Evolutionary conservation across 2,888 invertebrate species (phyloP).

Genomic region (Lithosia quadra): DNA sequence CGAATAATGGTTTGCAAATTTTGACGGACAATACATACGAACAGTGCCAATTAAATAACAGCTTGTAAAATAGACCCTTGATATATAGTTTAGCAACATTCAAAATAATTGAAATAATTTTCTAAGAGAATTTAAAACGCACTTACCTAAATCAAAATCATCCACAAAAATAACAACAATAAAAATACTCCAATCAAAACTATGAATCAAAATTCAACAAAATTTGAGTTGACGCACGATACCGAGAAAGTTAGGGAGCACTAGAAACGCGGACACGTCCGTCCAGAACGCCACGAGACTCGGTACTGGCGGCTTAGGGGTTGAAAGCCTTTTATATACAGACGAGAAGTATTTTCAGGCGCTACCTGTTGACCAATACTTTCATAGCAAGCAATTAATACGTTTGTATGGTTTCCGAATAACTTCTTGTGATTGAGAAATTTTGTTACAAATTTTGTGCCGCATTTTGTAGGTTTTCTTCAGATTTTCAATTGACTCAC

Average conservation of each 20-base stretch:
- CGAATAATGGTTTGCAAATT: too few species aligned
- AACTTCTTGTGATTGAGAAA: background rate
- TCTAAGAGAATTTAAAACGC: background rate
- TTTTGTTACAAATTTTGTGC: background rate
- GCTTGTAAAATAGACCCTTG: background rate
- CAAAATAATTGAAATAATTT: background rate
- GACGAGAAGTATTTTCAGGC: conserved; percentile 38
- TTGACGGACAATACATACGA: too few species aligned
- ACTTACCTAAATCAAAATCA: conserved; percentile 27
- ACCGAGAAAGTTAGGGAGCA: conserved; percentile 32
- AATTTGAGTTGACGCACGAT: conserved; percentile 26
- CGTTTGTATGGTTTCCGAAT: conserved; percentile 24
- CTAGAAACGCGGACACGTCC: conserved; percentile 39
- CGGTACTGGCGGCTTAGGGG: conserved; percentile 51
- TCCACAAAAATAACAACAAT: conserved; percentile 16
- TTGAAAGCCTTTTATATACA: conserved; percentile 54
- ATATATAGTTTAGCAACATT: background rate
- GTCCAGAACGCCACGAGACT: conserved; percentile 37
- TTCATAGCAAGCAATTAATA: conserved; percentile 10
- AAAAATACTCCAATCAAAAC: conserved; percentile 23
- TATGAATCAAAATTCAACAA: background rate
- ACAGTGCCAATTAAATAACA: too few species aligned
- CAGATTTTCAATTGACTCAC: background rate
- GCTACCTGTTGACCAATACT: conserved; percentile 52
- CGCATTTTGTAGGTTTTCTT: conserved; percentile 14